Conservation (phyloP, 2,888 invertebrate genomes). For the Plemyria rubiginata region DNA sequence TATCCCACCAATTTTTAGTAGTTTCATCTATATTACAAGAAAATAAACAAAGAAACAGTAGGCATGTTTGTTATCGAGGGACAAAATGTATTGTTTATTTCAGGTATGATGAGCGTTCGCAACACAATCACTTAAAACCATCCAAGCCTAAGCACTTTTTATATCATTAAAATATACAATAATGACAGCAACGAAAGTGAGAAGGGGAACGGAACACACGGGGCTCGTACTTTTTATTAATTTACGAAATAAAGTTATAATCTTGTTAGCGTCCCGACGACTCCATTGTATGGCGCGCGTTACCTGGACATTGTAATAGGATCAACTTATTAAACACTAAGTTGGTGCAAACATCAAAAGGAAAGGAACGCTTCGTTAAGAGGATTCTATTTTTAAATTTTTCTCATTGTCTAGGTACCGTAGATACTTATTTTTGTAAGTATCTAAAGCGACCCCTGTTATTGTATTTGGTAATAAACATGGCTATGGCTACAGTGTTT, state of each 20-base stretch:
- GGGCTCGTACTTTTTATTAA: constrained; percentile 77
- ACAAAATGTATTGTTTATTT: constrained; percentile 6
- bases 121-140: constrained; percentile 37
- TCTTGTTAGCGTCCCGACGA: constrained; percentile 78
- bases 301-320: constrained; percentile 85
- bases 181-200: constrained; percentile 46
- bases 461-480: constrained; percentile 62
- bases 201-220: constrained; percentile 62
- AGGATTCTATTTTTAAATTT: constrained; percentile 65
- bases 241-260: constrained; percentile 83
- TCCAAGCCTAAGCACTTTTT: constrained; percentile 28
- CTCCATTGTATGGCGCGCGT: constrained; percentile 72
- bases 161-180: constrained; percentile 50
- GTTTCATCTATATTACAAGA: too few relatives aligned
- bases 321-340: constrained; percentile 85
- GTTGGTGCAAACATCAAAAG: constrained; percentile 85
- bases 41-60: background rate
- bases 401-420: constrained; percentile 42
- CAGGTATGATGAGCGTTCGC: constrained; percentile 6
- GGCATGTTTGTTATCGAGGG: background rate
- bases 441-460: constrained; percentile 10
- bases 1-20: too few relatives aligned
- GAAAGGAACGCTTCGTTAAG: constrained; percentile 75
- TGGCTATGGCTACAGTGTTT: constrained; percentile 73
- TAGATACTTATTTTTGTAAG: constrained; percentile 21